A percentile compares a stretch with the other conserved stretches of the same genome.
Evolutionary conservation across 2,888 invertebrate species (phyloP).

Genomic region (Amphipyra tragopoginis): DNA sequence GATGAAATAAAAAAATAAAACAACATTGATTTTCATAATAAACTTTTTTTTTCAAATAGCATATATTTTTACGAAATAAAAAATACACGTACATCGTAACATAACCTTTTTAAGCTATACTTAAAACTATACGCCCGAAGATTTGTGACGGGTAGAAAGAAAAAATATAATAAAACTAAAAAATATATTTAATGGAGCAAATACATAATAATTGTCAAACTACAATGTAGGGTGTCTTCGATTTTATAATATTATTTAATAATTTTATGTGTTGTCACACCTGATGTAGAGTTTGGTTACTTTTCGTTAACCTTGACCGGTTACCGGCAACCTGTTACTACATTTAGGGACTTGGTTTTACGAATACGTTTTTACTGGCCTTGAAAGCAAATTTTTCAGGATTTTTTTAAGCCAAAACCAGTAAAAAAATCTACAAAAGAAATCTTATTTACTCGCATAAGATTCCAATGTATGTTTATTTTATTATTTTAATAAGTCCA

Average conservation of each 20-base stretch:
- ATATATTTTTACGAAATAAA: constrained; percentile 85
- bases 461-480: constrained; percentile 38
- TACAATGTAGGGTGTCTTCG: constrained; percentile 6
- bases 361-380: background rate
- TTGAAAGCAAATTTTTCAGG: background rate
- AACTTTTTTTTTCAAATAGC: constrained; percentile 81
- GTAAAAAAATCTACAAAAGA: constrained; percentile 28
- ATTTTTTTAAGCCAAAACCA: background rate
- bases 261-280: constrained; percentile 4
- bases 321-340: constrained; percentile 3
- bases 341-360: background rate
- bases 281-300: background rate
- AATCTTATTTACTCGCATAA: constrained; percentile 43
- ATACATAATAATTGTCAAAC: constrained; percentile 51
- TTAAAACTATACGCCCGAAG: constrained; percentile 65
- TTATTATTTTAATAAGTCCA: background rate
- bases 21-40: constrained; percentile 71
- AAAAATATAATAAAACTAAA: constrained; percentile 56
- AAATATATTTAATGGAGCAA: constrained; percentile 50
- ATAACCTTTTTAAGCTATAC: constrained; percentile 78
- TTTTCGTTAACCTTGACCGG: background rate
- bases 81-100: constrained; percentile 82
- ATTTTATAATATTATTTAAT: constrained; percentile 6
- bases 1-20: constrained; percentile 68
- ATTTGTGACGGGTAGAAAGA: constrained; percentile 64